phyloP scores from a whole-genome alignment of 2,113 vertebrate species.

The Rallus limicola region DNA sequence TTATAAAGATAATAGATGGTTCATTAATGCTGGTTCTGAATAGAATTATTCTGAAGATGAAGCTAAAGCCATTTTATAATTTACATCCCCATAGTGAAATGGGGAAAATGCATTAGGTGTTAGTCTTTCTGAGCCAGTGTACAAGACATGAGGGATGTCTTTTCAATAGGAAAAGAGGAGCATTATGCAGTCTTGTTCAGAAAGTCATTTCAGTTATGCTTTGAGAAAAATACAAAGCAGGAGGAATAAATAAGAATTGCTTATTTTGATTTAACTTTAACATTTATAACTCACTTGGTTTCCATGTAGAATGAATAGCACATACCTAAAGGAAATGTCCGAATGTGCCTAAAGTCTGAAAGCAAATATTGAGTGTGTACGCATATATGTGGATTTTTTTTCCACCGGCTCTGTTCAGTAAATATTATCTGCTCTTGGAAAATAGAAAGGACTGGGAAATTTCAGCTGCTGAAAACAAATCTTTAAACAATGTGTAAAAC shows the following conservation, averaged over 20 bases:
- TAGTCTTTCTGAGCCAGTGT: slow-evolving; percentile 9
- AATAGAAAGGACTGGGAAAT: neutral
- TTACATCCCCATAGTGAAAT: neutral
- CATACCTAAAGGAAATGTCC: neutral
- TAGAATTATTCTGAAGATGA: slow-evolving; percentile 35
- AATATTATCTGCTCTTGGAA: neutral
- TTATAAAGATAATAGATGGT: neutral
- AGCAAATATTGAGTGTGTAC: neutral
- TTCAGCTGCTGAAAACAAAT: neutral
- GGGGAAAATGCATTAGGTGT: neutral
- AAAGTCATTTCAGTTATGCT: neutral
- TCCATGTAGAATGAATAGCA: neutral
- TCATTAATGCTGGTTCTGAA: slow-evolving; percentile 5
- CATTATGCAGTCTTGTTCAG: neutral
- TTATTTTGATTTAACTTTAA: neutral
- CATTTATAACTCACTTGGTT: neutral
- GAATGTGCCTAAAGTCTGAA: neutral
- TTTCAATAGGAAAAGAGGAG: neutral
- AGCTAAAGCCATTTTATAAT: neutral
- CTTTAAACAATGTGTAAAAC: neutral
- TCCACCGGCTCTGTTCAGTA: neutral
- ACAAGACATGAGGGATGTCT: neutral
- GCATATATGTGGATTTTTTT: neutral
- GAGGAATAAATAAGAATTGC: slow-evolving; percentile 12
- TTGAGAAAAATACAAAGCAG: slow-evolving; percentile 15